Conservation (phyloP, 2,888 invertebrate species). For the Dichetophora obliterata region DNA sequence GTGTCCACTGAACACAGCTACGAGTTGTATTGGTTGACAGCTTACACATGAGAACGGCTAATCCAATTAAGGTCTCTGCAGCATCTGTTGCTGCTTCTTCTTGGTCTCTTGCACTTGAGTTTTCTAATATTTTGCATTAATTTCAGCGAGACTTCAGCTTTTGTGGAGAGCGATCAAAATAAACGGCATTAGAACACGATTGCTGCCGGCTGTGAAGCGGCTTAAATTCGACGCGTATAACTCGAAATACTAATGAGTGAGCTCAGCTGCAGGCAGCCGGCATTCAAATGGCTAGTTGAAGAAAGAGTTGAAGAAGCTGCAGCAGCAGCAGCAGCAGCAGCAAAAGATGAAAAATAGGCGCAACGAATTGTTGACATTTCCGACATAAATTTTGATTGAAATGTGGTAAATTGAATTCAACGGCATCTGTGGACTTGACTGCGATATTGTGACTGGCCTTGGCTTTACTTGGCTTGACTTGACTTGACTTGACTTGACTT, state of each 20-base stretch:
- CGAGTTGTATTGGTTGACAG: slow-evolving; percentile 31
- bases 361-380: slow-evolving; percentile 56
- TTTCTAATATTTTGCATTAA: slow-evolving; percentile 31
- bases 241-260: slow-evolving; percentile 36
- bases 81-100: neutral
- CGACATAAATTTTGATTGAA: slow-evolving; percentile 57
- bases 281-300: no score
- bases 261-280: slow-evolving; percentile 10
- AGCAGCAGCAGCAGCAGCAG: neutral
- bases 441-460: neutral
- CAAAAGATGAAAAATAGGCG: slow-evolving; percentile 44
- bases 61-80: slow-evolving; percentile 26
- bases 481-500: neutral
- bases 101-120: neutral
- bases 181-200: slow-evolving; percentile 4
- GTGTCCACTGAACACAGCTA: neutral
- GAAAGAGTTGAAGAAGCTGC: neutral
- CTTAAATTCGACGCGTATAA: slow-evolving; percentile 21
- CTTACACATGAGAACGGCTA: slow-evolving; percentile 35
- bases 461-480: neutral
- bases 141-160: neutral
- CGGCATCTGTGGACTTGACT: slow-evolving; percentile 33
- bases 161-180: slow-evolving; percentile 20
- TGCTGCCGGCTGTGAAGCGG: slow-evolving; percentile 6
- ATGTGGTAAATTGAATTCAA: slow-evolving; percentile 57